A percentile compares a stretch with the other conserved stretches of the same genome.
Conservation (phyloP, 2,113 vertebrate species). For the Rhea americana region DNA sequence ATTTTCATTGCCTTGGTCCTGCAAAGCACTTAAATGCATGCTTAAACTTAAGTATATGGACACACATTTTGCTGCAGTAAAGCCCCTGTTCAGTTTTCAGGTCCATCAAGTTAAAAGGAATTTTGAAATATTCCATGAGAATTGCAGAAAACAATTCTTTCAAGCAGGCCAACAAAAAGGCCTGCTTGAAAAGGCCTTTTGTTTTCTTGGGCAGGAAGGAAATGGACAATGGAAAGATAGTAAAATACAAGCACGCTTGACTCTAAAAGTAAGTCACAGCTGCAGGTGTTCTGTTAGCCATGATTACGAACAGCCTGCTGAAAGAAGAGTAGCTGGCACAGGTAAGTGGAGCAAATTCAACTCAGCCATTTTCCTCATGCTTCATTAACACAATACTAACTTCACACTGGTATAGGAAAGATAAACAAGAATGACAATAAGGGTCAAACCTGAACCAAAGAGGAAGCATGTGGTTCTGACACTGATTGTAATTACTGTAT, state of each 20-base stretch:
- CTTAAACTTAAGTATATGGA: not conserved
- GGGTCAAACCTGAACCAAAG: not conserved
- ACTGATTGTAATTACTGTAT: not conserved
- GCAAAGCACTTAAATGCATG: not conserved
- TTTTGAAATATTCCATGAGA: not conserved
- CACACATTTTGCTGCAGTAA: not conserved
- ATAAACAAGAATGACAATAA: not conserved
- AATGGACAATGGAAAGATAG: accelerated
- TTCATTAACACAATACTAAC: not conserved
- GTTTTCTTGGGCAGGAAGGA: not conserved
- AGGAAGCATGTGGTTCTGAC: not conserved
- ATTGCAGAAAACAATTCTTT: not conserved
- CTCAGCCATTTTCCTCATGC: not conserved
- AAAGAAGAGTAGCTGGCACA: not conserved
- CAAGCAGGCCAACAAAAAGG: not conserved
- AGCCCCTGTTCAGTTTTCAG: not conserved
- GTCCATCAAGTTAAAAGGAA: not conserved
- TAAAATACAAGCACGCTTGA: not conserved
- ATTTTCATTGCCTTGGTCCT: not conserved
- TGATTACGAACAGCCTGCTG: not conserved
- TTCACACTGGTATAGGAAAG: not conserved
- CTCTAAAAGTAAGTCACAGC: not conserved
- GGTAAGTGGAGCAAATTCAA: not conserved
- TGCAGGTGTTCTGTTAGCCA: not conserved
- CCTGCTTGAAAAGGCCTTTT: too few relatives aligned